A percentile compares a stretch with the other conserved stretches of the same genome.
Conservation (phyloP, 2,113 vertebrate species). For the Callopanchax toddi region DNA sequence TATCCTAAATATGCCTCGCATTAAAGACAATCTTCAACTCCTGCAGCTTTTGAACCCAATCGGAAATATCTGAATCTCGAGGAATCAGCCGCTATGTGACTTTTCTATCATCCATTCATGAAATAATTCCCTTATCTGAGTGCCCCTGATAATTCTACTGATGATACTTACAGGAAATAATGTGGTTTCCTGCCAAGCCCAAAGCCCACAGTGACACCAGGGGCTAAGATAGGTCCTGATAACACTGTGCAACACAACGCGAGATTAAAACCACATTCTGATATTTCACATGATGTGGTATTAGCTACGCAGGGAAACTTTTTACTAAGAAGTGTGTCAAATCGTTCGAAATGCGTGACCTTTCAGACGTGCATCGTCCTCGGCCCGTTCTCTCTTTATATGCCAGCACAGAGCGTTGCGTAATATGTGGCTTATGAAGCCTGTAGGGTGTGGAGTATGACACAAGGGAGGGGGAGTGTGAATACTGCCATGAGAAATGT, state of each 20-base stretch:
- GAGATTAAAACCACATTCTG: conserved; percentile 11
- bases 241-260: conserved; percentile 47
- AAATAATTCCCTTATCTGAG: conserved; percentile 56
- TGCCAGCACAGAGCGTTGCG: conserved; percentile 13
- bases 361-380: neutral
- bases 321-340: neutral
- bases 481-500: conserved; percentile 33
- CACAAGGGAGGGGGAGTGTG: conserved; percentile 12
- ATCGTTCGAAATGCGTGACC: neutral
- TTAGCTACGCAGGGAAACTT: neutral
- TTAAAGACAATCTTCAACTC: neutral
- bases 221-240: conserved; percentile 48
- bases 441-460: conserved; percentile 26
- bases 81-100: neutral
- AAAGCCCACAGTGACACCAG: conserved; percentile 39
- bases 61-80: neutral
- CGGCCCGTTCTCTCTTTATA: conserved; percentile 10
- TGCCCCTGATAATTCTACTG: conserved; percentile 51
- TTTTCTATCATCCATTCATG: conserved; percentile 58
- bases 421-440: conserved; percentile 20
- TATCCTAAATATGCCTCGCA: neutral
- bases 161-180: conserved; percentile 67
- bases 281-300: conserved; percentile 5
- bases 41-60: neutral
- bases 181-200: conserved; percentile 64